Evolutionary conservation across 2,113 vertebrate species (phyloP).

Genomic region (Chloropsis hardwickii): DNA sequence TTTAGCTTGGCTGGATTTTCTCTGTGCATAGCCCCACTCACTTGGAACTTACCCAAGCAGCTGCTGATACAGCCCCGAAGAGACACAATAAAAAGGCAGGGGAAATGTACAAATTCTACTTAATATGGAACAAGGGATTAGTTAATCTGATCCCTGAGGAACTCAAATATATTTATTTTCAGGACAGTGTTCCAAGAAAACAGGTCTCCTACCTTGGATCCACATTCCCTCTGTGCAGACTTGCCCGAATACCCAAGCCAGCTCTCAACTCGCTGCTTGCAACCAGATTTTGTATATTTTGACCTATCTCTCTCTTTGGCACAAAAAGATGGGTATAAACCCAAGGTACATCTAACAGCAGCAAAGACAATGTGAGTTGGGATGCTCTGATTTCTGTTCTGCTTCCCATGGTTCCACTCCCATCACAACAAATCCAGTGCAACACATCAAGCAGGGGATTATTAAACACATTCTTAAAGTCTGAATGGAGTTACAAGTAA

Average conservation of each 20-base stretch:
- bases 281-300: not conserved
- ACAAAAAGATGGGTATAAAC: not conserved
- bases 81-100: conserved; percentile 21
- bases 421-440: not conserved
- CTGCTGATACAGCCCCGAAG: not conserved
- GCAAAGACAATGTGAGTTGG: not conserved
- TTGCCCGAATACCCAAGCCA: not conserved
- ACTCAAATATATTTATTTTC: not conserved
- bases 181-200: not conserved
- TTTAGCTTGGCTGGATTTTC: not conserved
- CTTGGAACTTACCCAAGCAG: conserved; percentile 32
- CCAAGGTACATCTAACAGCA: not conserved
- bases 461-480: not conserved
- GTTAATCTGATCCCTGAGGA: not conserved
- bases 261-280: not conserved
- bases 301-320: not conserved
- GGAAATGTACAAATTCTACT: conserved; percentile 2
- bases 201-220: not conserved
- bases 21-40: not conserved
- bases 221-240: not conserved
- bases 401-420: not conserved
- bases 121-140: not conserved
- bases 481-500: not conserved
- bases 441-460: not conserved
- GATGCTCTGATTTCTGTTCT: not conserved